Evolutionary conservation across 2,797 vertebrate genomes (phyloP).

Genomic region (Crocodylus rhombifer): DNA sequence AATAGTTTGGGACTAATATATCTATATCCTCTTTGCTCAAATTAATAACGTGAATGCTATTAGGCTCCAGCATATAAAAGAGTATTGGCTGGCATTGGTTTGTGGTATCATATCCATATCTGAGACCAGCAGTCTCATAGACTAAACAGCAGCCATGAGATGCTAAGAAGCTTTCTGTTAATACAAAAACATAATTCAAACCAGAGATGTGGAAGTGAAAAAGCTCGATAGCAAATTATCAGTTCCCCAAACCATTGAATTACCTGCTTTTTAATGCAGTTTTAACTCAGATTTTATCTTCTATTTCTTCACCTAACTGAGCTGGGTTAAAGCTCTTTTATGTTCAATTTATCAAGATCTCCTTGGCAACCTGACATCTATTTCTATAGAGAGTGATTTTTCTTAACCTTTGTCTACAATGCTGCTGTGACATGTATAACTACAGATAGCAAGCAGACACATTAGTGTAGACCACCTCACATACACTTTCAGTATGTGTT

Average conservation of each 20-base stretch:
- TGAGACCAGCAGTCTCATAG: constrained; percentile 24
- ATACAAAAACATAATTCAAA: constrained; percentile 58
- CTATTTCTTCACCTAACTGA: constrained; percentile 8
- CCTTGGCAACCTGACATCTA: constrained; percentile 31
- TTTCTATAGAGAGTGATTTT: neutral
- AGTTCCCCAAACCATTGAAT: neutral
- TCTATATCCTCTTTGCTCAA: neutral
- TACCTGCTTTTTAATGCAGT: neutral
- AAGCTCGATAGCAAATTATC: neutral
- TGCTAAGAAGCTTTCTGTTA: constrained; percentile 25
- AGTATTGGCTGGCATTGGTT: neutral
- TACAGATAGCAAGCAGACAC: neutral
- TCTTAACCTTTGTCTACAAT: neutral
- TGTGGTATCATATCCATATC: constrained; percentile 7
- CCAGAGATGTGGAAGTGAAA: constrained; percentile 9
- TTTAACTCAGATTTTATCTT: neutral
- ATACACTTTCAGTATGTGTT: neutral
- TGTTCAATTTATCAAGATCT: neutral
- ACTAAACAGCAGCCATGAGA: constrained; percentile 11
- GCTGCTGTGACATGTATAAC: neutral
- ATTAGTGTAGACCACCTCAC: neutral
- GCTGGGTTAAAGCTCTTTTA: neutral
- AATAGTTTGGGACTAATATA: neutral
- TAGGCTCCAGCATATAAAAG: neutral
- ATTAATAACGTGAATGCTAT: neutral